Evolutionary conservation across 2,113 vertebrate genomes (phyloP), one percentile per base, ranked within the genome.

Genomic region (Galeopterus variegatus): DNA sequence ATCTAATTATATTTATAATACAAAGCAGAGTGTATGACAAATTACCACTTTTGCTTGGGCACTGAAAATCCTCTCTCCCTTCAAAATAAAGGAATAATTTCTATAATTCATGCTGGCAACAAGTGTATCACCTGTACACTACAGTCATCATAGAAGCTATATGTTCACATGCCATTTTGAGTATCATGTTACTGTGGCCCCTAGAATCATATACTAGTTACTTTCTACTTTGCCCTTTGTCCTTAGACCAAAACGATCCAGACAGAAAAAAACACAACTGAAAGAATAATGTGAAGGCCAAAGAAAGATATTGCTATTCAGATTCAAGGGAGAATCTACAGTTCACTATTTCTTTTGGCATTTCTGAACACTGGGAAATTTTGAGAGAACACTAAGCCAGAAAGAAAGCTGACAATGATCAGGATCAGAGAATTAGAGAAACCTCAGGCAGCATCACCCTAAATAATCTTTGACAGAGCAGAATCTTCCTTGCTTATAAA

Each of bases 21-120:
- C 84, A 98, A 98, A 98, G 94, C 21, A 94, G 97, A 98, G 87
- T 79, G 95, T 95, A 88, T 77, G 90, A 98, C 97, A 96, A 98
- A 98, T 98, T 98, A 98, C 98, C 96, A 96, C 97, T 96, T 98
- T 98, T 98, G 97, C 98, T 98, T 98, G 97, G 98, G 96, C 95
- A 98, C 86, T 95, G 92, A 98, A 97, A 98, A 98, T 97, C 93
- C 87, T 96, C 96, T 97, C 85, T 97, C 97, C 92, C 95, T 98
- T 98, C 96, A 98, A 97, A 98, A 97, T 95, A 98, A 92, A 98
- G 92, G 95, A 98, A 98, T 98, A 88, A 95, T 94, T 98, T 97
- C 95, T 85, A 79, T 97, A 97, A 98, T 97, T 97, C 85, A 96
- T 91, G 95, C 93, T 97, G 94, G 84, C 92, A 95, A 97, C 97